Evolutionary conservation across 2,888 invertebrate species (phyloP).

Genomic region (Cephus runcator): DNA sequence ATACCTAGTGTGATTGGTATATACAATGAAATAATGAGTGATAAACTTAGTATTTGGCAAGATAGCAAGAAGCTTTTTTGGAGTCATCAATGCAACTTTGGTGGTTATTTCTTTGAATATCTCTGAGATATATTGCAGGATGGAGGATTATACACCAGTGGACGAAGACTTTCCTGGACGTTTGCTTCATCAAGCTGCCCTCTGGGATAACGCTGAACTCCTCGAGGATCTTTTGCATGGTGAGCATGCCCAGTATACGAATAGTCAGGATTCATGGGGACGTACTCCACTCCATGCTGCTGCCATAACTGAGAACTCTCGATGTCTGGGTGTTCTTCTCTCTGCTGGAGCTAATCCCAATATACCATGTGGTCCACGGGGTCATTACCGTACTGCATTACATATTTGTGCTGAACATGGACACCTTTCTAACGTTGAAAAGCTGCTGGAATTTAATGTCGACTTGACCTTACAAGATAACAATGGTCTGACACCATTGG

Average conservation of each 20-base stretch:
- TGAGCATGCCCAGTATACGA: slow-evolving; percentile 72
- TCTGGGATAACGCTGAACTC: slow-evolving; percentile 90
- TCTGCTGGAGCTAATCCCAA: slow-evolving; percentile 79
- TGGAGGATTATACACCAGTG: slow-evolving; percentile 80
- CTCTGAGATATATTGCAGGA: slow-evolving; percentile 29
- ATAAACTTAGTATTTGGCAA: neutral
- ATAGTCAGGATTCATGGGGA: slow-evolving; percentile 80
- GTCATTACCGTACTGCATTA: slow-evolving; percentile 81
- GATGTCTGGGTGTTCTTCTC: slow-evolving; percentile 79
- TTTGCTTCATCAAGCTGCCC: slow-evolving; percentile 83
- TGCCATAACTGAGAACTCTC: slow-evolving; percentile 80
- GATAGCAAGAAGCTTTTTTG: neutral
- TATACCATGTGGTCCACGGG: slow-evolving; percentile 74
- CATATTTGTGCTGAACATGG: slow-evolving; percentile 87
- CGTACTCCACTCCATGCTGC: slow-evolving; percentile 86
- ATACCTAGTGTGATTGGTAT: neutral
- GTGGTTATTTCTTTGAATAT: neutral
- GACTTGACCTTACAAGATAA: slow-evolving; percentile 73
- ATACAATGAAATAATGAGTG: neutral
- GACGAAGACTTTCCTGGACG: slow-evolving; percentile 84
- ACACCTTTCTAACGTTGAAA: slow-evolving; percentile 75
- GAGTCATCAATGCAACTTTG: neutral
- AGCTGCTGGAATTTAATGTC: slow-evolving; percentile 76
- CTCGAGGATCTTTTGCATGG: slow-evolving; percentile 83
- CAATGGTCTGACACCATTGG: slow-evolving; percentile 77